Conservation (phyloP, 2,797 vertebrate genomes). For the Sphenodon punctatus region DNA sequence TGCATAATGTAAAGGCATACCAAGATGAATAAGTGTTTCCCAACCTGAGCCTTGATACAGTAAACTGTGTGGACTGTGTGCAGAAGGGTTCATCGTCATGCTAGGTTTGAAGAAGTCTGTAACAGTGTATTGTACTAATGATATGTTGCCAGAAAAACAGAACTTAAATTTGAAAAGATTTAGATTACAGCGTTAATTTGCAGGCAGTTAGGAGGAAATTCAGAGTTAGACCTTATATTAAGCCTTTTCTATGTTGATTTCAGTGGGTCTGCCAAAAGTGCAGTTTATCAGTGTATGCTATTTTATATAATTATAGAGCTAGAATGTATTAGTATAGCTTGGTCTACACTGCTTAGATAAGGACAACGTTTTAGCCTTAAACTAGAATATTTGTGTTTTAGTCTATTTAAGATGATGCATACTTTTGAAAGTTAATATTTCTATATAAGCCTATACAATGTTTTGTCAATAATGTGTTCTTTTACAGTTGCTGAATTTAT, state of each 20-base stretch:
- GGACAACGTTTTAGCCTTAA: not conserved
- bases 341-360: not conserved
- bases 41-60: not conserved
- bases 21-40: not conserved
- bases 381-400: slow-evolving; percentile 16
- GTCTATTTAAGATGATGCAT: not conserved
- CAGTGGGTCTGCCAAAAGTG: not conserved
- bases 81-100: not conserved
- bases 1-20: not conserved
- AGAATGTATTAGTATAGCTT: no score
- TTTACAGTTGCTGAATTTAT: not conserved
- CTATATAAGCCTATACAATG: not conserved
- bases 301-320: no score
- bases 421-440: not conserved
- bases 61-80: not conserved
- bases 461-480: not conserved
- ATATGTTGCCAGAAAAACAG: not conserved
- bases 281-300: not conserved
- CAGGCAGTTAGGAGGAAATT: not conserved
- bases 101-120: not conserved
- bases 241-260: not conserved
- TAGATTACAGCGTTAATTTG: not conserved
- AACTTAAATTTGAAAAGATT: not conserved
- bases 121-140: not conserved
- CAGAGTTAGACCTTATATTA: not conserved